Conservation (phyloP, 2,797 vertebrate genomes). For the Premnoplex brunnescens region DNA sequence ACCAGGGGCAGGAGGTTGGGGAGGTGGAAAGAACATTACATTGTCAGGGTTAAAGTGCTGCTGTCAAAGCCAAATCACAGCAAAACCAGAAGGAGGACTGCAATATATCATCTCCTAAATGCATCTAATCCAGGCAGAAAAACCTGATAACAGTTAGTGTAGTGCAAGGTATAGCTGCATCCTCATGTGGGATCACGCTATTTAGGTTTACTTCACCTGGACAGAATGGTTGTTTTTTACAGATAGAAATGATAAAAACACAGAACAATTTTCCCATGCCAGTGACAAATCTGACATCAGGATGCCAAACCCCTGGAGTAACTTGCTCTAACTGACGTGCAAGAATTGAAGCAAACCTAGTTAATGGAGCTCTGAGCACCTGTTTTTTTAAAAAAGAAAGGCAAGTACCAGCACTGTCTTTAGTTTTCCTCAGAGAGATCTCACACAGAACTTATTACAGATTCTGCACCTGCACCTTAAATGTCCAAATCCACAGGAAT, state of each 20-base stretch:
- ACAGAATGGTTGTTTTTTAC: neutral
- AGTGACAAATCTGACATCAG: neutral
- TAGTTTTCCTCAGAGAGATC: neutral
- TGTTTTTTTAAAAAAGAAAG: neutral
- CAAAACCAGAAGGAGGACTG: neutral
- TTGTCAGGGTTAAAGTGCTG: constrained; percentile 25
- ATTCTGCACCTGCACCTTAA: neutral
- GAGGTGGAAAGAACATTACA: constrained; percentile 8
- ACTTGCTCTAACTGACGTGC: neutral
- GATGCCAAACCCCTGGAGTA: neutral
- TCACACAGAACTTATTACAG: neutral
- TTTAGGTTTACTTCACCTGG: neutral
- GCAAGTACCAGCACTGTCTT: neutral
- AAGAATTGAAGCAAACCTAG: neutral
- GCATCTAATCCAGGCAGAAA: neutral
- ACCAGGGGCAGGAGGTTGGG: neutral
- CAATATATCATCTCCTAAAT: neutral
- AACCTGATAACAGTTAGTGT: neutral
- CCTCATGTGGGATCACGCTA: neutral
- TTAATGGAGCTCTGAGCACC: neutral
- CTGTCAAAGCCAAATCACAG: constrained; percentile 24
- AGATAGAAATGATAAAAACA: neutral
- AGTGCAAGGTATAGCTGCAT: neutral
- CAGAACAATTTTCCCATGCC: neutral
- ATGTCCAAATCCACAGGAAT: neutral